phyloP scores from a whole-genome alignment of 2,797 vertebrate genomes.

The Enteromius thamalakanensis region DNA sequence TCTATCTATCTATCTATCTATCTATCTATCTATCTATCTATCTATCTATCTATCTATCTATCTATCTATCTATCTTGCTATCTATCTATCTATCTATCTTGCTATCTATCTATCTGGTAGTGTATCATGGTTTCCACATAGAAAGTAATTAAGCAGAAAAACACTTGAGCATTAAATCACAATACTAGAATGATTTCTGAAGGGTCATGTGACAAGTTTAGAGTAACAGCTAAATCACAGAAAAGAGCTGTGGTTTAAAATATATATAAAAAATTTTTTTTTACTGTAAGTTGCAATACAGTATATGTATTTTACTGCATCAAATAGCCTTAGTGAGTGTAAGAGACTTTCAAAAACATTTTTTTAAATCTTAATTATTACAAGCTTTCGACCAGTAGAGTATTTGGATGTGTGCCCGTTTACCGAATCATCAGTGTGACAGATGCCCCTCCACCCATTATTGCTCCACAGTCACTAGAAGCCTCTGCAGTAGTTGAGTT shows the following conservation, averaged over 20 bases:
- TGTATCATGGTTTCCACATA: not conserved
- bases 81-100: too few species aligned
- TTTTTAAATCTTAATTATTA: not conserved
- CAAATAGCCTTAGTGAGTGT: not conserved
- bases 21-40: too few species aligned
- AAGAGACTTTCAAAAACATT: not conserved
- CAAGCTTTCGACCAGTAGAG: not conserved
- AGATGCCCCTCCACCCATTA: conserved; percentile 17
- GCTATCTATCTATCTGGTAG: not conserved
- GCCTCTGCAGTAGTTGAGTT: conserved; percentile 28
- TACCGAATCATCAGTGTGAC: conserved; percentile 23
- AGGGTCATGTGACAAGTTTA: not conserved
- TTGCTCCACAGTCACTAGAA: conserved; percentile 35
- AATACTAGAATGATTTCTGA: not conserved
- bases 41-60: too few species aligned
- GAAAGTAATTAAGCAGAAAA: too few species aligned
- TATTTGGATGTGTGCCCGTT: not conserved
- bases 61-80: too few species aligned
- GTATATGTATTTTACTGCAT: not conserved
- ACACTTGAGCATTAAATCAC: too few species aligned
- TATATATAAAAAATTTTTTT: not conserved
- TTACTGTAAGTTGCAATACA: too few species aligned
- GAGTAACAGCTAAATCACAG: not conserved
- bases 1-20: not conserved
- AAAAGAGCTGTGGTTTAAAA: not conserved